phyloP scores from a whole-genome alignment of 2,888 invertebrate species.

The Coleophora deauratella region DNA sequence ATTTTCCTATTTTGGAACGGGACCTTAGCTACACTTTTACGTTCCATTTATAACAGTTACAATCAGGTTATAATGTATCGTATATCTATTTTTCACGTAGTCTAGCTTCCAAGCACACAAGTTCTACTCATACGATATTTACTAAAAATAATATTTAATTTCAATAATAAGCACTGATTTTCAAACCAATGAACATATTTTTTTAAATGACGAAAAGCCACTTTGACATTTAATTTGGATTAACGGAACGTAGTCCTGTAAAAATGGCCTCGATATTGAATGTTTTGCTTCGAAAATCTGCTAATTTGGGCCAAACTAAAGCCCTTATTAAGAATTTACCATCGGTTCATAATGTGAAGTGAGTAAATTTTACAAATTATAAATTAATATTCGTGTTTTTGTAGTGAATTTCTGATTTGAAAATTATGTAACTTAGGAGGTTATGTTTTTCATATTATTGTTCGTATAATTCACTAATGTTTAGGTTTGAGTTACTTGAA shows the following conservation, averaged over 20 bases:
- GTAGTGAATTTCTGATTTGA: slow-evolving; percentile 17
- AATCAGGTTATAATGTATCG: too few species aligned
- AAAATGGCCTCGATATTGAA: slow-evolving; percentile 64
- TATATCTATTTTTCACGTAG: too few species aligned
- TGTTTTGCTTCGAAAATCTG: slow-evolving; percentile 74
- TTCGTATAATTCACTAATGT: neutral
- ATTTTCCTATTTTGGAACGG: too few species aligned
- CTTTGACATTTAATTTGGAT: too few species aligned
- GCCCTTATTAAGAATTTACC: slow-evolving; percentile 62
- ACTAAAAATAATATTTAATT: too few species aligned
- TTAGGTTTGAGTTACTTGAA: neutral
- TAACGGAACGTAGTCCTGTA: slow-evolving; percentile 34
- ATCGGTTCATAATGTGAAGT: slow-evolving; percentile 68
- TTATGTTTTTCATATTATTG: slow-evolving; percentile 27
- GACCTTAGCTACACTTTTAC: too few species aligned
- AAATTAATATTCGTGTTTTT: slow-evolving; percentile 3
- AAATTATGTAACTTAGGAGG: slow-evolving; percentile 65
- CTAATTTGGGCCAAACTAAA: slow-evolving; percentile 53
- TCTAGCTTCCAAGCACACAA: too few species aligned
- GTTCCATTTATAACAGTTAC: too few species aligned
- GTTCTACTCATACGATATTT: too few species aligned
- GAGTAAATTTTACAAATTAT: slow-evolving; percentile 30
- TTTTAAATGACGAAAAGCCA: too few species aligned
- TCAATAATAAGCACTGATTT: too few species aligned
- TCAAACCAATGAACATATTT: too few species aligned